These are phyloP conservation scores for Solea senegalensis DNA, from an alignment of 2,113 vertebrate genomes.

Conservation along the genomic window DNA sequence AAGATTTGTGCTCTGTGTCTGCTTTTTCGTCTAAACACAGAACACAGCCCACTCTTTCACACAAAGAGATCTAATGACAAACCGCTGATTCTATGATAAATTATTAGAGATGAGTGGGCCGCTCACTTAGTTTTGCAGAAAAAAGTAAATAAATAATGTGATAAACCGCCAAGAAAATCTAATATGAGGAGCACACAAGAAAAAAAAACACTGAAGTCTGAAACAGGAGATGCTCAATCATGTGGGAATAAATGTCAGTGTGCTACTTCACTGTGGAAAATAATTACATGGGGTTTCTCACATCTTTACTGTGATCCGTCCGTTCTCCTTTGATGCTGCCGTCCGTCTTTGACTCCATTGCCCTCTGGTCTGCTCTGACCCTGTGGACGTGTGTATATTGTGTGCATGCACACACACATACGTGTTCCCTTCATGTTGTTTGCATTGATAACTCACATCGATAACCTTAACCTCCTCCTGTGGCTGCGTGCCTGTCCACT, in stretches of 20 bases:
- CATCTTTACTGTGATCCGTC: slow-evolving; percentile 1
- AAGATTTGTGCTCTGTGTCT: slow-evolving; percentile 5
- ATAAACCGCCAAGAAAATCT: not conserved
- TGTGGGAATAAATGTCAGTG: not conserved
- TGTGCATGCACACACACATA: not conserved
- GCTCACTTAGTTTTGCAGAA: slow-evolving; percentile 10
- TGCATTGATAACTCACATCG: slow-evolving; percentile 13
- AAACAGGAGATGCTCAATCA: not conserved
- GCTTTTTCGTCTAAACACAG: slow-evolving; percentile 28
- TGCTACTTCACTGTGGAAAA: too few relatives aligned
- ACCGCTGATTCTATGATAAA: slow-evolving; percentile 25
- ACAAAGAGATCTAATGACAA: slow-evolving; percentile 9
- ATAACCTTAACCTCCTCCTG: slow-evolving; percentile 26
- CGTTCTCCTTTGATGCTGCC: not conserved
- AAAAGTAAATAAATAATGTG: not conserved
- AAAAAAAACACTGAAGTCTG: not conserved
- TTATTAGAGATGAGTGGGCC: slow-evolving; percentile 34
- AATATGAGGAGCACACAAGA: not conserved
- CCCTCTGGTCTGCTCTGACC: slow-evolving; percentile 1
- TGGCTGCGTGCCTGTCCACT: slow-evolving; percentile 28
- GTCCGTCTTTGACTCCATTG: not conserved
- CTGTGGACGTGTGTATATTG: not conserved
- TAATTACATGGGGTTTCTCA: not conserved
- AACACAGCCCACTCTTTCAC: slow-evolving; percentile 17
- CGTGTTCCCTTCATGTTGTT: slow-evolving; percentile 11